A percentile compares a stretch with the other conserved stretches of the same genome.
phyloP scores from a whole-genome alignment of 92 coral and sea anemone species.

The Palythoa grandiflora region DNA sequence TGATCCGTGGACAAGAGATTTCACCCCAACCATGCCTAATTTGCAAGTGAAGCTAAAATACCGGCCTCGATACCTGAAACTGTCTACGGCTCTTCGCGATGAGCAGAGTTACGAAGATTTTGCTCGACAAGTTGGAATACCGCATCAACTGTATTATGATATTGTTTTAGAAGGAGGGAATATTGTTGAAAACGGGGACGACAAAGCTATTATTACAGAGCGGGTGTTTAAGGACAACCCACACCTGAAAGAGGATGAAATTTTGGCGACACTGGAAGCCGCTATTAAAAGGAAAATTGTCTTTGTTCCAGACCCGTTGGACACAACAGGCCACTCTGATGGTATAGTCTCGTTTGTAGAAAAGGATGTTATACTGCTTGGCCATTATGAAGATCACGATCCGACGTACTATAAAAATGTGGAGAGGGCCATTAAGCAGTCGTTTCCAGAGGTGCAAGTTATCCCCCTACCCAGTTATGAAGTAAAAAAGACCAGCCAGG shows the following conservation, averaged over 20 bases:
- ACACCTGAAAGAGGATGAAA: conserved; percentile 8
- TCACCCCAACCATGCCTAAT: conserved; percentile 37
- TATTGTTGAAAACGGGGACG: conserved; percentile 73
- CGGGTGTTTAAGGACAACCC: conserved; percentile 69
- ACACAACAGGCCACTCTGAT: conserved; percentile 86
- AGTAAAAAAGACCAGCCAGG: conserved; percentile 49
- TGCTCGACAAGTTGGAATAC: conserved; percentile 57
- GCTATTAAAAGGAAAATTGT: conserved; percentile 66
- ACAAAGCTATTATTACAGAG: conserved; percentile 67
- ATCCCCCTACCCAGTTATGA: conserved; percentile 74
- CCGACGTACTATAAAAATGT: conserved; percentile 53
- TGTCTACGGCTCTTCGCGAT: conserved; percentile 52
- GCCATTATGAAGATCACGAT: conserved; percentile 27
- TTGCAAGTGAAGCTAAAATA: conserved; percentile 60
- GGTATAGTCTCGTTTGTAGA: conserved; percentile 84
- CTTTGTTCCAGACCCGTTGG: conserved; percentile 73
- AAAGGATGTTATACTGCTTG: conserved; percentile 60
- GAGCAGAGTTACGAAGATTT: conserved; percentile 51
- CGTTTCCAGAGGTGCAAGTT: conserved; percentile 62
- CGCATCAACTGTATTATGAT: conserved; percentile 48
- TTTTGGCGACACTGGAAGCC: conserved; percentile 52
- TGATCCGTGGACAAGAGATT: conserved; percentile 62
- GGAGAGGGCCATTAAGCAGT: conserved; percentile 61
- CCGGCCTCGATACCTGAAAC: conserved; percentile 65
- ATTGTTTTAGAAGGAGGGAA: conserved; percentile 75